Evolutionary conservation across 2,113 vertebrate species (phyloP), one percentile per base, ranked within the genome.

Genomic region (Carassius carassius): DNA sequence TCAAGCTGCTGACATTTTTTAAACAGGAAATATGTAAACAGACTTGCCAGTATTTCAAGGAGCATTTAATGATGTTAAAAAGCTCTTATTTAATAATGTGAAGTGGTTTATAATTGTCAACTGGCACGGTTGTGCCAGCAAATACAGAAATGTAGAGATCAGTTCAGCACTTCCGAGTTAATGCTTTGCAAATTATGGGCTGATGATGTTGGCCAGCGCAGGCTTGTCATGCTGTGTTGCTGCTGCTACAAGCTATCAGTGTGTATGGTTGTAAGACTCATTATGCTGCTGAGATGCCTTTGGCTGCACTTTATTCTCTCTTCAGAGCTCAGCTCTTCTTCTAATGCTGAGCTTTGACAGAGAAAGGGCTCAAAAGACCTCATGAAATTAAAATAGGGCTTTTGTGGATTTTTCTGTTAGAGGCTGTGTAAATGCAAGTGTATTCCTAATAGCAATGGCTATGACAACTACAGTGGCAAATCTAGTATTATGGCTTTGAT

Each of bases 291-390:
- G 75, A 78, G 32, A 78, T 8, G 19, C 12, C 19, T 60, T 60
- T 60, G 56, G 56, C 56, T 60, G 56, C 56, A 78, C 44, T 60
- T 60, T 78, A 13, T 23, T 60, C 54, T 41, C 54, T n/a, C 32
- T 58, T 60, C 54, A 8, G 51, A 37, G 54, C 21, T 25, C n/a
- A 17, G 2, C 4, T n/a, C 9, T n/a, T 35, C 11, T 35, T 78
- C 32, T 35, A 58, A 56, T 60, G 54, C 6, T 60, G 29, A 60
- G 85, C 84, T 86, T 90, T 90, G 86, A 86, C 35, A 10, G 67
- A 21, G 35, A 3, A 70, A 37, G 9, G 17, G 4, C 32, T 21
- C 32, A 70, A 21, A 37, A 41, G 17, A 12, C 3, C 67, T 41
- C 67, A 70, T 21, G 17, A 37, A 70, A 41, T 37, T 37, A 70